phyloP scores from a whole-genome alignment of 2,113 vertebrate genomes.

The Leptocoma aspasia region DNA sequence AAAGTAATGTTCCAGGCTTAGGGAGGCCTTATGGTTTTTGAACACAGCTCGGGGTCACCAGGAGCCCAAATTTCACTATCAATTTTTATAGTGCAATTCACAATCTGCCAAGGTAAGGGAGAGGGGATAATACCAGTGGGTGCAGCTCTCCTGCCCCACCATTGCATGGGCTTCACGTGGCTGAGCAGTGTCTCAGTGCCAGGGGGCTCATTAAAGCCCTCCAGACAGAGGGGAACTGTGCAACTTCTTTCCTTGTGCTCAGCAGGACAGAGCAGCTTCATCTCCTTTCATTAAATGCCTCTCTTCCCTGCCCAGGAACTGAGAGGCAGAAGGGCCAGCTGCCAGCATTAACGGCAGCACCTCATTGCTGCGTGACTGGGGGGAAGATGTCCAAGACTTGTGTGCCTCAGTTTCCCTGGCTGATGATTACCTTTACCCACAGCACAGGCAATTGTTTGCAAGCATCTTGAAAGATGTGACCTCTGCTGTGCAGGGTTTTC shows the following conservation, averaged over 20 bases:
- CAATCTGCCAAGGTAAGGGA: neutral
- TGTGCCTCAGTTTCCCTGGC: neutral
- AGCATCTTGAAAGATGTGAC: neutral
- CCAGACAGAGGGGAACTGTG: neutral
- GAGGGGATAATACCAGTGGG: neutral
- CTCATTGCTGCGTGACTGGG: accelerated
- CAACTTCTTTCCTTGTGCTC: neutral
- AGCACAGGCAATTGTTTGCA: neutral
- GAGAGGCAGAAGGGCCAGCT: neutral
- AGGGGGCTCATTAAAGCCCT: neutral
- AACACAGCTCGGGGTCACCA: neutral
- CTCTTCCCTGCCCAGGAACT: neutral
- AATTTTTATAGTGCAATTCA: neutral
- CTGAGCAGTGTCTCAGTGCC: neutral
- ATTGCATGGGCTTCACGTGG: accelerated
- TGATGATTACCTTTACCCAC: neutral
- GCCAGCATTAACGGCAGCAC: neutral
- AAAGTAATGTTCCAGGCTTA: neutral
- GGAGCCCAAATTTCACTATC: neutral
- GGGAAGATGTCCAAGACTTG: neutral
- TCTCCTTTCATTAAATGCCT: neutral
- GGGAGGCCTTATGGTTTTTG: neutral
- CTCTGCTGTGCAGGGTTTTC: neutral
- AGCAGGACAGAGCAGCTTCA: neutral
- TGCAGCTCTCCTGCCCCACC: neutral